phyloP scores from a whole-genome alignment of 2,797 vertebrate species.

The Antennarius maculatus region DNA sequence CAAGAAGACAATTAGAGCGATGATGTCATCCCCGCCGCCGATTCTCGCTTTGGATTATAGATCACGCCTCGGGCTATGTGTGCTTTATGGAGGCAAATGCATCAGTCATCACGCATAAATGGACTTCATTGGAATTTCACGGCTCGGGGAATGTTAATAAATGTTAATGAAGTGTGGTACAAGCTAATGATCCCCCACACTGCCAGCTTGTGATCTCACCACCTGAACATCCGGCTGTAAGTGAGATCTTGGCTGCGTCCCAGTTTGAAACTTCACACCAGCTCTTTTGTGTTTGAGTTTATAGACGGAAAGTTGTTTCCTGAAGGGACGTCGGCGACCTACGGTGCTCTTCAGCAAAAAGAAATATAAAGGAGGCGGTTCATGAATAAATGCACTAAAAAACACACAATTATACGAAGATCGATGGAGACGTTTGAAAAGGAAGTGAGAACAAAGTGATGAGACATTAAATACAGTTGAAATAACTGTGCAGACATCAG shows the following conservation, averaged over 20 bases:
- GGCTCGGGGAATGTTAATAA: slow-evolving; percentile 62
- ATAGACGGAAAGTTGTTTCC: not conserved
- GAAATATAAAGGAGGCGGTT: not conserved
- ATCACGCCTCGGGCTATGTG: slow-evolving; percentile 23
- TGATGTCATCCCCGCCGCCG: not conserved
- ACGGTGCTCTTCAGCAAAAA: not conserved
- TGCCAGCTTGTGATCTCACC: slow-evolving; percentile 13
- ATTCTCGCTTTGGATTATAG: not conserved
- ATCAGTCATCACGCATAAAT: slow-evolving; percentile 55
- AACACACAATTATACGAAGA: not conserved
- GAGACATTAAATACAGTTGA: too few species aligned
- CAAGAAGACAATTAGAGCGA: not conserved
- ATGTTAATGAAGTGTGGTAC: slow-evolving; percentile 64
- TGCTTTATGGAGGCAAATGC: slow-evolving; percentile 26
- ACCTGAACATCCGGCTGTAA: slow-evolving; percentile 4
- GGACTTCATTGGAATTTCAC: slow-evolving; percentile 66
- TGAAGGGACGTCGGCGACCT: not conserved
- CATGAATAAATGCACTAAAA: not conserved
- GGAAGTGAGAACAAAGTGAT: too few species aligned
- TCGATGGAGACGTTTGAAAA: too few species aligned
- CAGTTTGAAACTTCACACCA: not conserved
- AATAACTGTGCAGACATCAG: too few species aligned
- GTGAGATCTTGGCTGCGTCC: too few species aligned
- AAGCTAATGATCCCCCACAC: slow-evolving; percentile 48
- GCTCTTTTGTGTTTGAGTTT: too few species aligned